Evolutionary conservation across 2,113 vertebrate species (phyloP), one percentile per base, ranked within the genome.

Genomic region (Perognathus longimembris): DNA sequence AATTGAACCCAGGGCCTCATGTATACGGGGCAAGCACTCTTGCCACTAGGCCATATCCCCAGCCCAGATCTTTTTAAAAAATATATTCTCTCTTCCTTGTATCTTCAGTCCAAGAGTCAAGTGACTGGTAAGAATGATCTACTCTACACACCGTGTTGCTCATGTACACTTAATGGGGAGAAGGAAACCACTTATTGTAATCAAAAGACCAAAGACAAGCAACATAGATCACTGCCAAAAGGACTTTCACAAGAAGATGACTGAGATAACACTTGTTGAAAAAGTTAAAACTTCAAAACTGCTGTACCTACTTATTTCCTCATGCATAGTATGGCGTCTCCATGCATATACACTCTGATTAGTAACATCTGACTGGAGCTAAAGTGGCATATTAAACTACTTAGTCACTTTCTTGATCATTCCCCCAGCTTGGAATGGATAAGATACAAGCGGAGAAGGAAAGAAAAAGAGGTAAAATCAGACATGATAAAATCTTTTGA

Each of bases 361-460:
- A 74, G 40, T 74, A 79, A 54, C 59, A 50, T 90, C 45, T 57
- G 17, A 57, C 67, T 78, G 50, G 57, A 64, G 22, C 5, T 38
- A 14, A 6, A 28, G 4, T 45, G 40, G 26, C 57, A 6, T 59
- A 7, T 73, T 90, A 64, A 87, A 84, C 26, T 83, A 40, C 22
- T 69, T 90, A 74, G 42, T 61, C n/a, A 81, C 18, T 73, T 92
- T 85, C n/a, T 92, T 59, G 21, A 73, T 88, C n/a, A 17, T 76
- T 57, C 7, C 4, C 28, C 4, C 12, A 57, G 6, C 24, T 76
- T 78, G 83, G 50, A 54, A 54, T 54, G 50, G 50, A 54, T 20
- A 54, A 54, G 11, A 15, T 54, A 18, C 15, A 18, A 54, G 50
- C 15, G 14, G 50, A 54, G 50, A 54, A 54, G 14, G 15, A 54